Evolutionary conservation across 2,888 invertebrate genomes (phyloP), one percentile per base, ranked within the genome.

Genomic region (Ectemnius lituratus): DNA sequence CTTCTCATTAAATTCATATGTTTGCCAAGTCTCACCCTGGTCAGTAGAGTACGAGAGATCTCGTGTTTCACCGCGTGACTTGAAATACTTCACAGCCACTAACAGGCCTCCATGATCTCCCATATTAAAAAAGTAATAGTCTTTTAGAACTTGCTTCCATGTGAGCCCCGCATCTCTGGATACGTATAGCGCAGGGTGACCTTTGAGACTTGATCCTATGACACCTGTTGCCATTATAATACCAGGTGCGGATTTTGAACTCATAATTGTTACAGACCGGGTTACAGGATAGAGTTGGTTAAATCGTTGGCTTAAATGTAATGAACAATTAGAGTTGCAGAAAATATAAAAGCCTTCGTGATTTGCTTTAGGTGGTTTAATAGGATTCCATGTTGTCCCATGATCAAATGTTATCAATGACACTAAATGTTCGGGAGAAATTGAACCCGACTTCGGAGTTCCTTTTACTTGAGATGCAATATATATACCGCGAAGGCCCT

Each of bases 41-140:
- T 98, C 96, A 0, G 94, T 95, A 0, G 98, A 97, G 89, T 97
- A 98, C 80, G 95, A 91, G 65, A 98, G 93, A 85, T 95, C 94
- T 79, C 95, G 93, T 0, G 97, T 97, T 89, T 96, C 95, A 0
- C 95, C 95, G 66, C 94, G 93, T 0, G 93, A 93, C 88, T 95
- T 96, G 90, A 94, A 96, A 88, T 95, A 96, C 86, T 95, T 95
- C 0, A 97, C 96, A 0, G 97, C 97, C 0, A 97, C 95, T 28
- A 98, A 90, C 0, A 98, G 93, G 20, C 97, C 97, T 0, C 98
- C 98, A 88, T 97, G 97, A 91, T 98, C 98, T 2, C 97, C 98
- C 91, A 97, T 95, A 86, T 96, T 96, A 91, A 96, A 97, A 91
- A 96, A 95, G 87, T 96, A 96, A 85, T 95, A 94, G 78, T 96